Evolutionary conservation across 2,113 vertebrate genomes (phyloP).

Genomic region (Columbina picui): DNA sequence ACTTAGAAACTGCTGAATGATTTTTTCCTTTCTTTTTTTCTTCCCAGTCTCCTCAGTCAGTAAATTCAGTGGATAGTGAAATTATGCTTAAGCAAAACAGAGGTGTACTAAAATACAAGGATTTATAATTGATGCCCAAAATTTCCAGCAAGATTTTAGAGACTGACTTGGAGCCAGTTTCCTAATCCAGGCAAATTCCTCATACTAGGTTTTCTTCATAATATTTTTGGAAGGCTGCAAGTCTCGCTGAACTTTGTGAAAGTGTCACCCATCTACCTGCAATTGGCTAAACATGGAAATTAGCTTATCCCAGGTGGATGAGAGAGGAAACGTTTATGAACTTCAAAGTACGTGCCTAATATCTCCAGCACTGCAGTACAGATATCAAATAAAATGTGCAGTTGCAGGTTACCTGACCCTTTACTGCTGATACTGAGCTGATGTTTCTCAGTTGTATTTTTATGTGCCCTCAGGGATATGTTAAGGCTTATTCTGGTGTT

Average conservation of each 20-base stretch:
- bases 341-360: not conserved
- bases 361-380: not conserved
- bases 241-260: not conserved
- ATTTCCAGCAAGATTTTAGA: not conserved
- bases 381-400: not conserved
- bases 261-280: not conserved
- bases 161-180: not conserved
- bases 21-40: not conserved
- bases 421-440: not conserved
- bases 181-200: not conserved
- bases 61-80: not conserved
- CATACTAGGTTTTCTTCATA: not conserved
- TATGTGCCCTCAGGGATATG: slow-evolving; percentile 11
- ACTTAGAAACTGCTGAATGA: not conserved
- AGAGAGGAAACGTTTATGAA: not conserved
- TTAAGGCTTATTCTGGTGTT: not conserved
- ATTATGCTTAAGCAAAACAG: not conserved
- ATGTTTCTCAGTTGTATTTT: not conserved
- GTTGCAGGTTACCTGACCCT: not conserved
- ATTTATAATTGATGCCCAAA: not conserved
- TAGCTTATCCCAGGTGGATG: not conserved
- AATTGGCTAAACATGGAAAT: not conserved
- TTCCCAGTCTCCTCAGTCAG: not conserved
- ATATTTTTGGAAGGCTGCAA: not conserved
- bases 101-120: not conserved